These are phyloP conservation scores for Puntigrus tetrazona DNA, from an alignment of 2,113 vertebrate species.

Conservation along the genomic window DNA sequence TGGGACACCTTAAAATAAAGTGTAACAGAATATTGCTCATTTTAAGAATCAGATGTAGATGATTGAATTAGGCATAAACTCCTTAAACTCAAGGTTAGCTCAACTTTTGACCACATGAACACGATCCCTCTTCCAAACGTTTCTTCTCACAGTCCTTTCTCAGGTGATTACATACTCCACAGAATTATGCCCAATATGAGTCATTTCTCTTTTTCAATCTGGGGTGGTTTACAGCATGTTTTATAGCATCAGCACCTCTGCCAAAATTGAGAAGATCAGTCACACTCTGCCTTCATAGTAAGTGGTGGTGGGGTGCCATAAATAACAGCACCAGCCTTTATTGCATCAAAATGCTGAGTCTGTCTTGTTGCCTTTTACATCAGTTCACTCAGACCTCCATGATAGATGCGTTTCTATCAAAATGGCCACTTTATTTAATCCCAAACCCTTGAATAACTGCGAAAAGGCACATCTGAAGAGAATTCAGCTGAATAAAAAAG, in stretches of 20 bases:
- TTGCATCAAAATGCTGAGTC: conserved; percentile 14
- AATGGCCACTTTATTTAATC: conserved; percentile 14
- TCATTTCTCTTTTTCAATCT: background rate
- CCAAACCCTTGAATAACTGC: background rate
- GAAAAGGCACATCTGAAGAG: background rate
- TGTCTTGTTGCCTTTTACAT: background rate
- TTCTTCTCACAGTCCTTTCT: background rate
- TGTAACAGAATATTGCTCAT: background rate
- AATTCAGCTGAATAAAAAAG: background rate
- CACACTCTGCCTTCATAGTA: background rate
- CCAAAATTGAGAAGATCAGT: conserved; percentile 37
- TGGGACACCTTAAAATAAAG: no score
- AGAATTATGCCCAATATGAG: background rate
- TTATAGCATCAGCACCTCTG: conserved; percentile 4
- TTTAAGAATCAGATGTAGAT: background rate
- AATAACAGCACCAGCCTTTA: conserved; percentile 7
- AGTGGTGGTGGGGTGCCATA: conserved; percentile 16
- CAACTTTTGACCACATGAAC: background rate
- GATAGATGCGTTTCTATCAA: background rate
- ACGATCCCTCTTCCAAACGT: background rate
- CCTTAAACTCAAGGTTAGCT: background rate
- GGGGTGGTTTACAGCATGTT: conserved; percentile 2
- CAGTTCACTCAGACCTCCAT: background rate
- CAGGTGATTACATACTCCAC: background rate
- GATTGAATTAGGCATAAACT: background rate